Conservation (phyloP, 23 tunicate genomes). For the Styela plicata region DNA sequence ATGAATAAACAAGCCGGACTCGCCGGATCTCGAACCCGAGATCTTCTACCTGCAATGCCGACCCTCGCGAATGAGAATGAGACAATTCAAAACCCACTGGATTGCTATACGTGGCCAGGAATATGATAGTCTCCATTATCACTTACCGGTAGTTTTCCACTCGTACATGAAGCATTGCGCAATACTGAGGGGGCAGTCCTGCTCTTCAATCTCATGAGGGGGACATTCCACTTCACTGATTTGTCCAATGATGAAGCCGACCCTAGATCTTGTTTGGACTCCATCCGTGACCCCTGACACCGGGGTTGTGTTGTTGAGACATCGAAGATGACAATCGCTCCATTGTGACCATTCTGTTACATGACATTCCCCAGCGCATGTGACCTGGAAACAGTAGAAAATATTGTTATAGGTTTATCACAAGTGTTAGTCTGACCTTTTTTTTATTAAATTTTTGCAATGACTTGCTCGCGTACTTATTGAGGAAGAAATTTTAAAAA, state of each 20-base stretch:
- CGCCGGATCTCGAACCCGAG: too few species aligned
- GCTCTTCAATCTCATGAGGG: constrained; percentile 36
- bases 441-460: too few species aligned
- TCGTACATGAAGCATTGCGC: constrained; percentile 47
- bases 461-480: too few species aligned
- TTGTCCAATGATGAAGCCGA: constrained; percentile 40
- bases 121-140: too few species aligned
- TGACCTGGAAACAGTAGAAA: constrained; percentile 38
- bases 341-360: constrained; percentile 65
- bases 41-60: too few species aligned
- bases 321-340: constrained; percentile 74
- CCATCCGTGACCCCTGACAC: constrained; percentile 1
- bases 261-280: constrained; percentile 47
- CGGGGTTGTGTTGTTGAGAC: not conserved
- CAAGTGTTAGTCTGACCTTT: too few species aligned
- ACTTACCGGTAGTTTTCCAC: constrained; percentile 42
- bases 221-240: constrained; percentile 27
- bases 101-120: too few species aligned
- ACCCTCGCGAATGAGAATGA: too few species aligned
- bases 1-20: too few species aligned
- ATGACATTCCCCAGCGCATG: constrained; percentile 70
- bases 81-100: too few species aligned
- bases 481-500: too few species aligned
- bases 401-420: too few species aligned
- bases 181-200: constrained; percentile 12